Percentiles rank a stretch among this genome's conserved stretches.
Conservation (phyloP, 2,113 vertebrate genomes). For the Pantherophis guttatus region DNA sequence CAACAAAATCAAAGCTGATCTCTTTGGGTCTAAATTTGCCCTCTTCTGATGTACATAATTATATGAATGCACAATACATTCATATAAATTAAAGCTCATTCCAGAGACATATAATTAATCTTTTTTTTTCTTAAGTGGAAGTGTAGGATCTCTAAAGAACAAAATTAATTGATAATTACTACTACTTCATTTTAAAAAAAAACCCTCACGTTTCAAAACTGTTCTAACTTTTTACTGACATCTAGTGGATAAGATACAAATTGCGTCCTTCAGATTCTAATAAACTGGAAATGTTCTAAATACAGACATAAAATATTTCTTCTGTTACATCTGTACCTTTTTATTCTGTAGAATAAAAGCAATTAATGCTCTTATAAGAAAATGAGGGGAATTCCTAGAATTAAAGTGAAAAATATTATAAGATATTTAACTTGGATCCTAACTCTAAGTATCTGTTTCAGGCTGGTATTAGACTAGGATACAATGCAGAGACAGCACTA, state of each 20-base stretch:
- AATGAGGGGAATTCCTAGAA: background rate
- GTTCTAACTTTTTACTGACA: constrained; percentile 63
- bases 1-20: background rate
- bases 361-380: background rate
- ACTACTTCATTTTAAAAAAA: background rate
- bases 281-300: background rate
- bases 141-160: background rate
- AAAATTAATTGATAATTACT: background rate
- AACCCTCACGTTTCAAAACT: constrained; percentile 5
- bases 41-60: background rate
- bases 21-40: background rate
- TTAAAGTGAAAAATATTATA: background rate
- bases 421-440: background rate
- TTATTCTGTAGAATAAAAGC: background rate
- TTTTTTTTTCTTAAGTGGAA: background rate
- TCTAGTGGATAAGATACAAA: constrained; percentile 62
- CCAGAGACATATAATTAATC: background rate
- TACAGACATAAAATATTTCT: background rate
- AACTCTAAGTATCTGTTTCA: background rate
- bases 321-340: background rate
- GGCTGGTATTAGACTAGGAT: background rate
- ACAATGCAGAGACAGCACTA: background rate
- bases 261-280: background rate
- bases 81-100: background rate
- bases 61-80: background rate